Base-by-base conservation (phyloP, 2,113 vertebrate genomes). In the Ursus arctos region DNA sequence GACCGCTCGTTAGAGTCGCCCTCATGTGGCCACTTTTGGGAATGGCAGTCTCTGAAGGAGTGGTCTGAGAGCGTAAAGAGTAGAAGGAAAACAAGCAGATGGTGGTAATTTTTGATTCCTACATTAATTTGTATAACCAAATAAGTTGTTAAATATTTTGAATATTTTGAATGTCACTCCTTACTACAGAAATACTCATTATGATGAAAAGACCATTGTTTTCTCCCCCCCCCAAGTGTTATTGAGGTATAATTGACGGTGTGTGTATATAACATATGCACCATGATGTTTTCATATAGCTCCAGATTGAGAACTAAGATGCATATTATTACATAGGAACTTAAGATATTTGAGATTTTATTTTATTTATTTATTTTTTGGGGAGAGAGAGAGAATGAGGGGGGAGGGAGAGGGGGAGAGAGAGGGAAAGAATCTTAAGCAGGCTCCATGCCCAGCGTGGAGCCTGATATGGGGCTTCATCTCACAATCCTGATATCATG, bases 141-240 rank as follows among this genome's bases (percentile, higher is more conserved):
- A 43, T 86, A 57, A 76, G n/a, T 98, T 91, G 67, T 95, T 93
- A 91, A 79, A 86, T 96, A 94, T 95, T 93, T 94, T 94, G 33
- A 80, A 22, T 76, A 76, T 76, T 90, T 91, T 6, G 1, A 61
- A 88, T 89, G 72, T 82, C 51, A 65, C 65, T 72, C 36, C 36
- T 92, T 85, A 81, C 31, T 63, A 33, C 95, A 77, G 53, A 97
- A 98, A 89, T 92, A 97, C 88, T 94, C 55, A 91, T 93, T 94
- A 61, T 96, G 93, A 95, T 47, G 55, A 88, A 94, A 94, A 86
- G 57, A 67, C 55, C 59, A 47, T 93, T 94, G 74, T 22, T 84
- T 97, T 94, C 86, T 97, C 74, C 40, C 63, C 51, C 53, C 18
- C 24, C 33, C 36, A 36, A 80, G 72, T 21, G 88, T 96, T 92